Conservation (phyloP, 2,797 vertebrate genomes). For the Helarctos malayanus region DNA sequence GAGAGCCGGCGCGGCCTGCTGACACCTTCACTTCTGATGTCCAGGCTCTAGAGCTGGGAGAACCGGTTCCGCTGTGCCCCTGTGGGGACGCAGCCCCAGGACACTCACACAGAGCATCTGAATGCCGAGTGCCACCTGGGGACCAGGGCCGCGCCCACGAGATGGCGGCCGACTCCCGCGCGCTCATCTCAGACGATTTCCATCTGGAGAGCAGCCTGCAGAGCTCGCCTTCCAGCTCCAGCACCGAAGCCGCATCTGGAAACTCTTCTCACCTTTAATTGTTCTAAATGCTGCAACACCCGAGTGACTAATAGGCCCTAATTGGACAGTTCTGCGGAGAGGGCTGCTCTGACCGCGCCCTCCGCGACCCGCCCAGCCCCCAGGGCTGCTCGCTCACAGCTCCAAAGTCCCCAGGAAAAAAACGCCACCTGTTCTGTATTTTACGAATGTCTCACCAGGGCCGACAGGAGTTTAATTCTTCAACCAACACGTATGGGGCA, state of each 20-base stretch:
- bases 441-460: background rate
- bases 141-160: rapidly evolving
- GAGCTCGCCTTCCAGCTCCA: slow-evolving; percentile 74
- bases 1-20: rapidly evolving
- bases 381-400: background rate
- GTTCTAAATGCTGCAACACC: slow-evolving; percentile 88
- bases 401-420: background rate
- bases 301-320: slow-evolving; percentile 87
- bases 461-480: background rate
- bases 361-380: background rate
- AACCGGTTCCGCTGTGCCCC: rapidly evolving
- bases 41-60: background rate
- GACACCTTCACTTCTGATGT: background rate
- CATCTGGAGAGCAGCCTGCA: slow-evolving; percentile 75
- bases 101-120: background rate
- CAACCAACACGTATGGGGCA: background rate
- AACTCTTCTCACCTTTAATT: slow-evolving; percentile 88
- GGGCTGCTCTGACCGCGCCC: slow-evolving; percentile 57
- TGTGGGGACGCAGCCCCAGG: background rate
- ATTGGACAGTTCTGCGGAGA: slow-evolving; percentile 79
- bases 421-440: background rate
- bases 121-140: rapidly evolving
- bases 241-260: slow-evolving; percentile 86
- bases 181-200: background rate
- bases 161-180: rapidly evolving